Percentiles rank a stretch among this genome's conserved stretches.
These are phyloP conservation scores for Leptopilina syphax DNA, from an alignment of 2,888 invertebrate species.

Conservation along the genomic window DNA sequence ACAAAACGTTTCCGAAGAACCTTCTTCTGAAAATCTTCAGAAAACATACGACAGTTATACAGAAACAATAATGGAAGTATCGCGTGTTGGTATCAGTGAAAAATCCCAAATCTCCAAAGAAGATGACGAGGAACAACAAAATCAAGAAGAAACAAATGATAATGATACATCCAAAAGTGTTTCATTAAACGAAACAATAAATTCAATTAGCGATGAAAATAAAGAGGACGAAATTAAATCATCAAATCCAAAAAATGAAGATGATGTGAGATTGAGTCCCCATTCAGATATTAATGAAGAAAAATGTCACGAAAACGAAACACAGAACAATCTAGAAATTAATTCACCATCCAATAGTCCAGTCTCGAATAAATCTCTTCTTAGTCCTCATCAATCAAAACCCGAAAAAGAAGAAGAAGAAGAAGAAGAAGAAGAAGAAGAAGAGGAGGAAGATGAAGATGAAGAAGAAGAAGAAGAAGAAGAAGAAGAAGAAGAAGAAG, in stretches of 20 bases:
- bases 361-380: constrained; percentile 57
- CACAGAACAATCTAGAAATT: constrained; percentile 31
- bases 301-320: constrained; percentile 50
- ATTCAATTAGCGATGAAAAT: constrained; percentile 26
- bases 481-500: too few species aligned
- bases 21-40: not conserved
- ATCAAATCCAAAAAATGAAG: constrained; percentile 53
- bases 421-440: too few species aligned
- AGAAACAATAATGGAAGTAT: constrained; percentile 70
- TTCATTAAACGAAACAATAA: constrained; percentile 15
- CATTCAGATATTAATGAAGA: constrained; percentile 45
- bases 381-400: constrained; percentile 75
- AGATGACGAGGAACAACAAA: constrained; percentile 6
- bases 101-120: constrained; percentile 37
- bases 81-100: constrained; percentile 53
- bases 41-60: constrained; percentile 64
- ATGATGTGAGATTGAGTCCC: constrained; percentile 51
- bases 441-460: not conserved
- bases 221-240: constrained; percentile 44
- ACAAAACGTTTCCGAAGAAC: not conserved
- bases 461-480: too few species aligned
- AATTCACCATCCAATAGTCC: constrained; percentile 54
- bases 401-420: constrained; percentile 69
- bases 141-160: too few species aligned
- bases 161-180: not conserved